Base-by-base conservation (phyloP, 1,140 invertebrate species). In the Diabrotica virgifera region DNA sequence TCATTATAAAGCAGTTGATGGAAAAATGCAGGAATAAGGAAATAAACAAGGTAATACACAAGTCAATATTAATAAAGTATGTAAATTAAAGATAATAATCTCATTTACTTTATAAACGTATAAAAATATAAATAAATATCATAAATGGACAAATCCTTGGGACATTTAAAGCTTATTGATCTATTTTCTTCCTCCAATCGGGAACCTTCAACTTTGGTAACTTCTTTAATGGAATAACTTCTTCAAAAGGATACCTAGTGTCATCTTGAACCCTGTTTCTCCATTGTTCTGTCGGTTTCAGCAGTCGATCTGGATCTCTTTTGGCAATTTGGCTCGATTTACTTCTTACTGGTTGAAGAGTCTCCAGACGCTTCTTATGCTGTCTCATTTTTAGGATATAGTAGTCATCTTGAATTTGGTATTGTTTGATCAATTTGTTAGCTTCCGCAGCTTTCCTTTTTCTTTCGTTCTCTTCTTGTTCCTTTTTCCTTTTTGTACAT, bases 281-380 rank as follows among this genome's bases (percentile, higher is more conserved):
- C 77, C 77, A 78, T 59, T 74, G 75, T 51, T 73, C 62, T 6
- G 77, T 78, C 5, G 77, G 74, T 64, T 74, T 70, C 9, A 74
- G 56, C 8, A 78, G 12, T 38, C 77, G 56, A 8, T 69, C 52
- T 5, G 77, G 74, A 64, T 78, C 75, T 67, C 74, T 71, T 52
- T 51, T 37, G 7, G 60, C 60, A 5, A 46, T 6, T 24, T 69
- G 68, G 24, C 68, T 69, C 2, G 68, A 70, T 61, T 67, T 71
- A 35, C 61, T 64, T 38, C 68, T 65, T 50, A 36, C 11, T 52
- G 63, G 62, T 10, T 10, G 36, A 35, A 67, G 63, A 5, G 14
- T 36, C 1, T 50, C 59, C 8, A 13, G 37, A 65, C 67, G 67
- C 59, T 65, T 56, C 37, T 64, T 64, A 8, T 65, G 57, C 67